Evolutionary conservation across 2,797 vertebrate species (phyloP).

Genomic region (Rhyacichthys aspro): DNA sequence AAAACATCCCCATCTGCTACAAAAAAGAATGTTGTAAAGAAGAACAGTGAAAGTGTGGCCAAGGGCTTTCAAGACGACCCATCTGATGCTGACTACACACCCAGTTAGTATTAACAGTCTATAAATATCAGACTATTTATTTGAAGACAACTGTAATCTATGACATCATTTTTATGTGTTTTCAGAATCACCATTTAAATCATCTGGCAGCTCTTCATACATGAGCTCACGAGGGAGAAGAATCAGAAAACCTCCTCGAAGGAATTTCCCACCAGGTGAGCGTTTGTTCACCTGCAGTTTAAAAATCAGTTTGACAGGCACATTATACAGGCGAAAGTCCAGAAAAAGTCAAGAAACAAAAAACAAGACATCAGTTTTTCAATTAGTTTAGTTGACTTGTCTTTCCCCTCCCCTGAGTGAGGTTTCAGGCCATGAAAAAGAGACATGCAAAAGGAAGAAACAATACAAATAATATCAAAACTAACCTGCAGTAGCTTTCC

Average conservation of each 20-base stretch:
- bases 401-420: too few species aligned
- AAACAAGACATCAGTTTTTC: too few species aligned
- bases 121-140: background rate
- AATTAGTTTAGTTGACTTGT: too few species aligned
- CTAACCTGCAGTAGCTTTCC: too few species aligned
- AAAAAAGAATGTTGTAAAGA: slow-evolving; percentile 51
- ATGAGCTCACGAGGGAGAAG: slow-evolving; percentile 78
- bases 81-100: slow-evolving; percentile 76
- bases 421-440: too few species aligned
- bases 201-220: slow-evolving; percentile 60
- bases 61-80: slow-evolving; percentile 76
- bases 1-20: slow-evolving; percentile 41
- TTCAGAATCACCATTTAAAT: slow-evolving; percentile 70
- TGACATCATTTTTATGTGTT: slow-evolving; percentile 1
- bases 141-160: background rate
- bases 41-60: slow-evolving; percentile 44
- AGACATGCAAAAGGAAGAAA: too few species aligned
- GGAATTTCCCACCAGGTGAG: slow-evolving; percentile 73
- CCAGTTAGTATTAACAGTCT: slow-evolving; percentile 67
- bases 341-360: too few species aligned
- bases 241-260: slow-evolving; percentile 69
- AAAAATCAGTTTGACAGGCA: too few species aligned
- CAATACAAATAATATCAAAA: too few species aligned
- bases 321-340: too few species aligned
- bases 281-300: background rate